Evolutionary conservation across 2,797 vertebrate species (phyloP).

Genomic region (Mycteria americana): DNA sequence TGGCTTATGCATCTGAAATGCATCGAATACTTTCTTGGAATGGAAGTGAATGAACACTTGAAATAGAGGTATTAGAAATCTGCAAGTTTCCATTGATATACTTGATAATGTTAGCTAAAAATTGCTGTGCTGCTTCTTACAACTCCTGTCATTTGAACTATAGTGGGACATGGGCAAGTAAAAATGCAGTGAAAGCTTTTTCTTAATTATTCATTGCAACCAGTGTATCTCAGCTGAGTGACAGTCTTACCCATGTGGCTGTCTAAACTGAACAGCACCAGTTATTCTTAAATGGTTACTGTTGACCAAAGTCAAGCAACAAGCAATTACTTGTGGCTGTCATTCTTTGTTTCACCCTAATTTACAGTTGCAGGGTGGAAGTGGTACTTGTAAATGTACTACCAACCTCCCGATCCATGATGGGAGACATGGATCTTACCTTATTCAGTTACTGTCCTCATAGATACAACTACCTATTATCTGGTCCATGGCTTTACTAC

Average conservation of each 20-base stretch:
- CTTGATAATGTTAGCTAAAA: not conserved
- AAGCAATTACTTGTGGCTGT: not conserved
- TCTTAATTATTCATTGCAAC: not conserved
- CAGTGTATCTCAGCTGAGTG: not conserved
- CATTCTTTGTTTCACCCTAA: not conserved
- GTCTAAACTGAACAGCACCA: not conserved
- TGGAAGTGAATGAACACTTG: slow-evolving; percentile 64
- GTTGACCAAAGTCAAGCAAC: not conserved
- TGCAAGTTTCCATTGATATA: not conserved
- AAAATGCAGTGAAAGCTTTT: not conserved
- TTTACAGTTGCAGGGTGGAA: not conserved
- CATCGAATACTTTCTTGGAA: slow-evolving; percentile 23
- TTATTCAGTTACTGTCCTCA: not conserved
- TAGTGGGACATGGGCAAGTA: not conserved
- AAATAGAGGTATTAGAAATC: slow-evolving; percentile 28
- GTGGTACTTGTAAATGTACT: not conserved
- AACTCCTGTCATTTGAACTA: not conserved
- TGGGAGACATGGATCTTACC: not conserved
- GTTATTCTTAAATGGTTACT: not conserved
- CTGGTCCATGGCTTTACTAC: not conserved
- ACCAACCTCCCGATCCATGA: not conserved
- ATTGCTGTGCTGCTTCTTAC: not conserved
- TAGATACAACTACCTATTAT: not conserved
- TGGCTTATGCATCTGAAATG: slow-evolving; percentile 24
- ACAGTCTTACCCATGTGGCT: not conserved